Percentiles rank a stretch among this genome's conserved stretches.
These are phyloP conservation scores for Clusia tigrina DNA, from an alignment of 2,888 invertebrate genomes.

Conservation along the genomic window DNA sequence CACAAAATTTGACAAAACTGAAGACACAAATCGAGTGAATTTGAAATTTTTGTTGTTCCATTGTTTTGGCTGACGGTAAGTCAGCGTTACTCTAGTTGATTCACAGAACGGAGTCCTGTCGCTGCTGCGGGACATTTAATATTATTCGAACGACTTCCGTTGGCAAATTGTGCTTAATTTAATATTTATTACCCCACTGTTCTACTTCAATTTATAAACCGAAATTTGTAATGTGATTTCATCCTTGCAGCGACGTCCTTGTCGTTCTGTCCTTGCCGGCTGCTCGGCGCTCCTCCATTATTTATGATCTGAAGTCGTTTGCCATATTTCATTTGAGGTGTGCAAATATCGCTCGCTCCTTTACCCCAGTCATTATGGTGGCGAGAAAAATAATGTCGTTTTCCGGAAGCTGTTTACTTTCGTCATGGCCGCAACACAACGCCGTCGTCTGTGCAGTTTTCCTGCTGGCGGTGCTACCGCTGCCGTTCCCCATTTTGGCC, in stretches of 20 bases:
- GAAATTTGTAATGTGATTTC: neutral
- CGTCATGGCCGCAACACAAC: neutral
- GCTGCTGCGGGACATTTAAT: too few species aligned
- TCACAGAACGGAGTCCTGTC: too few species aligned
- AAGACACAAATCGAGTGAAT: too few species aligned
- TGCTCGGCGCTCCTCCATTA: neutral
- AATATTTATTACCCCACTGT: neutral
- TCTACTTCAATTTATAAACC: neutral
- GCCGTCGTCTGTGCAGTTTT: neutral
- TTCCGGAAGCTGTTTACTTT: neutral
- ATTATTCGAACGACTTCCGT: conserved; percentile 4
- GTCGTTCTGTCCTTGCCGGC: neutral
- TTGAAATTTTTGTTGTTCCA: too few species aligned
- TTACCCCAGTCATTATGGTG: neutral
- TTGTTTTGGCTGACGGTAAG: too few species aligned
- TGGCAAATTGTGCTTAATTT: conserved; percentile 8
- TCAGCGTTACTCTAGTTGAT: too few species aligned
- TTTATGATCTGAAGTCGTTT: neutral
- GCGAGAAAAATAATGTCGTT: conserved; percentile 2
- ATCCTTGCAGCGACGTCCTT: neutral
- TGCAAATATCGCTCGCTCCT: neutral
- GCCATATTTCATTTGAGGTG: neutral
- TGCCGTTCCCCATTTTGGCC: neutral
- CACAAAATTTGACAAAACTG: too few species aligned
- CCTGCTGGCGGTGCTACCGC: neutral